Percentiles rank a stretch among this genome's conserved stretches.
These are phyloP conservation scores for Agraylea sexmaculata DNA, from an alignment of 1,140 invertebrate species.

Conservation along the genomic window DNA sequence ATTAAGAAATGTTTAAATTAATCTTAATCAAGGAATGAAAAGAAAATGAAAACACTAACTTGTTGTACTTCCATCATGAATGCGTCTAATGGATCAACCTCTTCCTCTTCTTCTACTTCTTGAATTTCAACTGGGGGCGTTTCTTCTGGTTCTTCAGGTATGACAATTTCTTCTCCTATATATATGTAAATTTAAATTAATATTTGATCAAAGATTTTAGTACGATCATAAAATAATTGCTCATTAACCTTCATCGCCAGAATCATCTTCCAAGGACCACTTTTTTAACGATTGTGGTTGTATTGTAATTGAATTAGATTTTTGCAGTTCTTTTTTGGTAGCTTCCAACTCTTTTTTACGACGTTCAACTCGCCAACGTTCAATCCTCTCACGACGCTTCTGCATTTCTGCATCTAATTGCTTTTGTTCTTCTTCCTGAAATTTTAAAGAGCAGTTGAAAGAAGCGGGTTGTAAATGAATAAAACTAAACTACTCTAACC, in stretches of 20 bases:
- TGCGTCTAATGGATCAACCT: constrained; percentile 92
- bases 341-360: constrained; percentile 74
- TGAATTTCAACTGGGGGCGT: too few species aligned
- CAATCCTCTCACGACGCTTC: constrained; percentile 85
- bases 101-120: constrained; percentile 46
- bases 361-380: constrained; percentile 80
- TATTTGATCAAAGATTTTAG: constrained; percentile 40
- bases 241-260: constrained; percentile 55
- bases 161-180: constrained; percentile 31
- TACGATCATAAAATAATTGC: too few species aligned
- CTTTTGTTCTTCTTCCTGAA: constrained; percentile 72
- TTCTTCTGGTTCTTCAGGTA: constrained; percentile 31
- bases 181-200: constrained; percentile 32
- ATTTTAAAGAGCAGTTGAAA: constrained; percentile 16
- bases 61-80: constrained; percentile 76
- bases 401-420: constrained; percentile 92
- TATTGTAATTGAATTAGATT: constrained; percentile 42
- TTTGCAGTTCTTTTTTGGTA: constrained; percentile 59
- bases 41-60: constrained; percentile 22
- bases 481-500: constrained; percentile 29
- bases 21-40: background rate
- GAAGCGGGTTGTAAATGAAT: constrained; percentile 6
- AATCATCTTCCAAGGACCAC: constrained; percentile 88
- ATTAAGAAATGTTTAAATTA: background rate
- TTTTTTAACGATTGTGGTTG: constrained; percentile 59